Evolutionary conservation across 2,797 vertebrate species (phyloP).

Genomic region (Coranthus polyacanthus): DNA sequence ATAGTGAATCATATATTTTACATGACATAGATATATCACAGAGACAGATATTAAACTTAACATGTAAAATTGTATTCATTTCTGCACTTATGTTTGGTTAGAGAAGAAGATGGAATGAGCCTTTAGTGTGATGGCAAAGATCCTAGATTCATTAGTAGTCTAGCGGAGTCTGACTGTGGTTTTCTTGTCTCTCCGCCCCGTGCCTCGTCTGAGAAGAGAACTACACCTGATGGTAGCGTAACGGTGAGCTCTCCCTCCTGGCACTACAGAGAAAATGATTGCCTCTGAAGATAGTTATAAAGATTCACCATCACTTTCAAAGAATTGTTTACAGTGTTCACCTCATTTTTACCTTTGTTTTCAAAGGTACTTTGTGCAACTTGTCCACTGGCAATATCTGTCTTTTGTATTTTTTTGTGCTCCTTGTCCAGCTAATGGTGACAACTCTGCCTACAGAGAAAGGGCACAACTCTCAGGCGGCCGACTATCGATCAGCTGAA

Average conservation of each 20-base stretch:
- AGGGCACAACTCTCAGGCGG: slow-evolving; percentile 63
- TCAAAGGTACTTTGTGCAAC: slow-evolving; percentile 31
- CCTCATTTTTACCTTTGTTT: slow-evolving; percentile 20
- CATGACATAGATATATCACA: slow-evolving; percentile 4
- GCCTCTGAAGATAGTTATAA: slow-evolving; percentile 65
- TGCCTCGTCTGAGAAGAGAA: slow-evolving; percentile 63
- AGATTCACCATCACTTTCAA: slow-evolving; percentile 51
- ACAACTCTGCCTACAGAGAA: slow-evolving; percentile 55
- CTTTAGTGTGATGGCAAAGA: slow-evolving; percentile 42
- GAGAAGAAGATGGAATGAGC: slow-evolving; percentile 35
- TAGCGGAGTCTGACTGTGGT: slow-evolving; percentile 48
- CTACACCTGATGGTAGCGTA: slow-evolving; percentile 55
- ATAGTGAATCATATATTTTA: slow-evolving; percentile 8
- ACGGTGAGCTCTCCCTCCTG: slow-evolving; percentile 49
- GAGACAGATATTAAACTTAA: neutral
- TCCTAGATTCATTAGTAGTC: slow-evolving; percentile 71
- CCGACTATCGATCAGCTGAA: slow-evolving; percentile 68
- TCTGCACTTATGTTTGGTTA: slow-evolving; percentile 34
- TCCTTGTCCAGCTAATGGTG: slow-evolving; percentile 42
- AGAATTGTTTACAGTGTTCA: slow-evolving; percentile 38
- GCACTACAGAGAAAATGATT: slow-evolving; percentile 63
- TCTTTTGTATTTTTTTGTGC: slow-evolving; percentile 6
- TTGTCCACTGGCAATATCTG: slow-evolving; percentile 22
- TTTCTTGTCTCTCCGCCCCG: slow-evolving; percentile 62
- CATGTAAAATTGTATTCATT: slow-evolving; percentile 29